Percentiles rank a stretch among this genome's conserved stretches.
These are phyloP conservation scores for Chlorospingus semifuscus DNA, from an alignment of 2,797 vertebrate genomes.

Conservation along the genomic window DNA sequence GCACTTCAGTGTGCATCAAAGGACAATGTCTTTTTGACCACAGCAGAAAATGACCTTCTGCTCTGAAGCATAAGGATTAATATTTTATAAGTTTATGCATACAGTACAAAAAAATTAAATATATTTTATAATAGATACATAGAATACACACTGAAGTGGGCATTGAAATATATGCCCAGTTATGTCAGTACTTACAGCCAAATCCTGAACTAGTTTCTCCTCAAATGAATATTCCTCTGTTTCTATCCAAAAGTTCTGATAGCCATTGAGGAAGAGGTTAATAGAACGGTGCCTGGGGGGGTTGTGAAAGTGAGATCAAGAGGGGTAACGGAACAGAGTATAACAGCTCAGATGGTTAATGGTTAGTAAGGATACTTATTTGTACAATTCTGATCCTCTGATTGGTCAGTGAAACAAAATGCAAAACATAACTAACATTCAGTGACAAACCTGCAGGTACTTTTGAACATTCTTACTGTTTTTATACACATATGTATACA, in stretches of 20 bases:
- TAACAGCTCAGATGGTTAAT: conserved; percentile 82
- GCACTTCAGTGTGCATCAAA: neutral
- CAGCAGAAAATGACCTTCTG: conserved; percentile 13
- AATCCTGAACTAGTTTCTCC: conserved; percentile 99
- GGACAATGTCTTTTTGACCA: neutral
- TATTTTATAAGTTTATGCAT: conserved; percentile 8
- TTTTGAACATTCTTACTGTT: neutral
- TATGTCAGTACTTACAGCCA: conserved; percentile 94
- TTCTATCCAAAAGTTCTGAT: conserved; percentile 99
- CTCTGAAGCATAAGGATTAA: neutral
- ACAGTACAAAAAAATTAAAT: neutral
- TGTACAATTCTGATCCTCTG: conserved; percentile 85
- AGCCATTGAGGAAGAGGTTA: conserved; percentile 99
- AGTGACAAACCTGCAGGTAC: neutral
- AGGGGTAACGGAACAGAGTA: conserved; percentile 80
- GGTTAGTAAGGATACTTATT: conserved; percentile 81
- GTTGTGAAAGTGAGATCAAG: conserved; percentile 88
- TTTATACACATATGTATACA: neutral
- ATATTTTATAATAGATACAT: neutral
- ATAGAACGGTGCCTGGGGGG: conserved; percentile 98
- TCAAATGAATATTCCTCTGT: conserved; percentile 99
- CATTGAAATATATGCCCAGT: conserved; percentile 44
- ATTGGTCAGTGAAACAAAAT: conserved; percentile 79
- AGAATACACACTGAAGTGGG: conserved; percentile 31
- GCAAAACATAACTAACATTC: neutral